Evolutionary conservation across 2,797 vertebrate species (phyloP).

Genomic region (Rhynchotus rufescens): DNA sequence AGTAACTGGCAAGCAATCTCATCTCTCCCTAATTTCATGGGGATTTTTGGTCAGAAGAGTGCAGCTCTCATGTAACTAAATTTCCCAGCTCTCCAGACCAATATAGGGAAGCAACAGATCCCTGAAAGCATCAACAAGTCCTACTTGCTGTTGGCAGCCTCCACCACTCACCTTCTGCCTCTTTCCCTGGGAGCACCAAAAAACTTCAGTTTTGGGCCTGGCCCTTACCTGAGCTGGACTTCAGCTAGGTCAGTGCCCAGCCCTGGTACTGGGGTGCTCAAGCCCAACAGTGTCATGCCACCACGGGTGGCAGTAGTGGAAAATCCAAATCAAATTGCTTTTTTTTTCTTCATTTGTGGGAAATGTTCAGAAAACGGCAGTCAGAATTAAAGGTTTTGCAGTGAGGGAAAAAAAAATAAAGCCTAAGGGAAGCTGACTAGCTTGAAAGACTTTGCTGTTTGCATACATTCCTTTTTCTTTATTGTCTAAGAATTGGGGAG

Average conservation of each 20-base stretch:
- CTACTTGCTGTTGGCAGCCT: neutral
- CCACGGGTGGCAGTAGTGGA: accelerated
- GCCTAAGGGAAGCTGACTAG: neutral
- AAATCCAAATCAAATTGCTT: neutral
- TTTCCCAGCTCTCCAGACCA: neutral
- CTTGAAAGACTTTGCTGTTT: conserved; percentile 19
- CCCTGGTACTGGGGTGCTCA: neutral
- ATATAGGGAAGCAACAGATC: neutral
- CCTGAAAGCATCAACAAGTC: neutral
- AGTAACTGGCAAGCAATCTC: neutral
- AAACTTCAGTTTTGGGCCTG: neutral
- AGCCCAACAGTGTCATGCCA: neutral
- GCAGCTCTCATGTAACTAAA: neutral
- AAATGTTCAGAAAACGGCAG: neutral
- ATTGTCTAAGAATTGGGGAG: neutral
- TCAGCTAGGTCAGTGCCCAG: neutral
- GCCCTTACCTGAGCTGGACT: neutral
- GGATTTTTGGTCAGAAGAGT: neutral
- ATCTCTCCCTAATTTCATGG: neutral
- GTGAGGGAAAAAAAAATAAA: neutral
- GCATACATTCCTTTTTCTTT: neutral
- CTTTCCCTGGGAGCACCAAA: neutral
- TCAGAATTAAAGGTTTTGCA: neutral
- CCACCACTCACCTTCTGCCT: neutral
- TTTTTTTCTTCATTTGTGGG: neutral